Evolutionary conservation across 2,888 invertebrate genomes (phyloP).

Genomic region (Trypoxylon attenuatum): DNA sequence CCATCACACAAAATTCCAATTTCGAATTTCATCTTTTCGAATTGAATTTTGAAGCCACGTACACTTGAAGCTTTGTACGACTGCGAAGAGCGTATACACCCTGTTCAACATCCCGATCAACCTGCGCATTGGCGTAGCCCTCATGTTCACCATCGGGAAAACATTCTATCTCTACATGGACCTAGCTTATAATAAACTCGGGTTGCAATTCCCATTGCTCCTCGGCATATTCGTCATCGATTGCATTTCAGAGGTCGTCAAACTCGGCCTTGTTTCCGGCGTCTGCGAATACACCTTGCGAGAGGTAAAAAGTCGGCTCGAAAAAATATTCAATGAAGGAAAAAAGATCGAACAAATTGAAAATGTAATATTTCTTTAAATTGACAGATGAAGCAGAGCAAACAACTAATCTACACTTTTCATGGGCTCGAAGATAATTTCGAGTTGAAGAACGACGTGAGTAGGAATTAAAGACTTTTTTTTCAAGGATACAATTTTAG

Average conservation of each 20-base stretch:
- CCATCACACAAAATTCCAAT: too few species aligned
- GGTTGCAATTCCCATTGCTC: not conserved
- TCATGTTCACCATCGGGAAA: not conserved
- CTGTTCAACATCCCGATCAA: constrained; percentile 21
- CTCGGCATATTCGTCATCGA: not conserved
- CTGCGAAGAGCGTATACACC: constrained; percentile 20
- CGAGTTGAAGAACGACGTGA: constrained; percentile 32
- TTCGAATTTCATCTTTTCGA: too few species aligned
- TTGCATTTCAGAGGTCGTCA: not conserved
- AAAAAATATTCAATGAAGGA: not conserved
- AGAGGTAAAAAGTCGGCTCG: constrained; percentile 29
- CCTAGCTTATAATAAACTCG: accelerated
- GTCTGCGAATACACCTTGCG: constrained; percentile 8
- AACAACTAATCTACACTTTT: constrained; percentile 19
- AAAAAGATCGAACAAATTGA: too few species aligned
- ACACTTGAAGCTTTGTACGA: constrained; percentile 47
- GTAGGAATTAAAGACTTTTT: not conserved
- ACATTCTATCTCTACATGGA: constrained; percentile 11
- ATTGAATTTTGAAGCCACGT: constrained; percentile 10
- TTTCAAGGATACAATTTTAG: too few species aligned
- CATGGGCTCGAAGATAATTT: not conserved
- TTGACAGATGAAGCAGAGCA: too few species aligned
- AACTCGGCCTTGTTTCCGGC: not conserved
- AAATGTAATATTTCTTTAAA: too few species aligned
- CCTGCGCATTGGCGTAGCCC: not conserved